Evolutionary conservation across 23 tunicate genomes (phyloP).

Genomic region (Phallusia fumigata): DNA sequence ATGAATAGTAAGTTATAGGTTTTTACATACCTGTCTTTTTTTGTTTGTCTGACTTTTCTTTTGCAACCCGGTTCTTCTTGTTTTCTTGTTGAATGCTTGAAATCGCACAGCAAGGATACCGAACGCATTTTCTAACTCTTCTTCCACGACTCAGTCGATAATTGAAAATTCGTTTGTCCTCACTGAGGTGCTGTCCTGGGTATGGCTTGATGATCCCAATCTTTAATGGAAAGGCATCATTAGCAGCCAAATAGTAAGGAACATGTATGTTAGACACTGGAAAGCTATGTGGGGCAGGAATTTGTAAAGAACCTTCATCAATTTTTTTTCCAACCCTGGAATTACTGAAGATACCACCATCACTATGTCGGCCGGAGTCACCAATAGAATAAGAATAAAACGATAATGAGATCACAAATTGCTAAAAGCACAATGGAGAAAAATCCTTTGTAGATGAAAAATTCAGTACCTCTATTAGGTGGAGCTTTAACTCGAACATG

Average conservation of each 20-base stretch:
- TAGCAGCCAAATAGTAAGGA: constrained; percentile 24
- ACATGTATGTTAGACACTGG: constrained; percentile 5
- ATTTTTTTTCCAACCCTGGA: constrained; percentile 33
- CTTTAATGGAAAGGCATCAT: constrained; percentile 67
- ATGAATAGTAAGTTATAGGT: neutral
- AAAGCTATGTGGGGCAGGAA: constrained; percentile 28
- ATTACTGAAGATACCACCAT: constrained; percentile 61
- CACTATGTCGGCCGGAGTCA: constrained; percentile 38
- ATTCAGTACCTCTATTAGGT: constrained; percentile 55
- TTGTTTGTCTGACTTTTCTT: constrained; percentile 15
- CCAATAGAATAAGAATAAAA: constrained; percentile 31
- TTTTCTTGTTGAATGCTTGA: constrained; percentile 19
- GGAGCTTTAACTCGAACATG: constrained; percentile 45
- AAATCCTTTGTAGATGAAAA: constrained; percentile 45
- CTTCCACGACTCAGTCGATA: constrained; percentile 54
- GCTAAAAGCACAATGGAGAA: constrained; percentile 48
- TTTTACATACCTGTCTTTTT: constrained; percentile 7
- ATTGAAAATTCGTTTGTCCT: constrained; percentile 27
- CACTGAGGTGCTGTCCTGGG: constrained; percentile 29
- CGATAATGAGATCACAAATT: constrained; percentile 45
- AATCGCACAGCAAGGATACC: constrained; percentile 49
- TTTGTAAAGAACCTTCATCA: constrained; percentile 13
- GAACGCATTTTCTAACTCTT: constrained; percentile 55
- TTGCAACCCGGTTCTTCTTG: neutral
- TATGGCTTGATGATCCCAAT: constrained; percentile 38